Conservation (phyloP, 2,797 vertebrate genomes). For the Emys orbicularis region DNA sequence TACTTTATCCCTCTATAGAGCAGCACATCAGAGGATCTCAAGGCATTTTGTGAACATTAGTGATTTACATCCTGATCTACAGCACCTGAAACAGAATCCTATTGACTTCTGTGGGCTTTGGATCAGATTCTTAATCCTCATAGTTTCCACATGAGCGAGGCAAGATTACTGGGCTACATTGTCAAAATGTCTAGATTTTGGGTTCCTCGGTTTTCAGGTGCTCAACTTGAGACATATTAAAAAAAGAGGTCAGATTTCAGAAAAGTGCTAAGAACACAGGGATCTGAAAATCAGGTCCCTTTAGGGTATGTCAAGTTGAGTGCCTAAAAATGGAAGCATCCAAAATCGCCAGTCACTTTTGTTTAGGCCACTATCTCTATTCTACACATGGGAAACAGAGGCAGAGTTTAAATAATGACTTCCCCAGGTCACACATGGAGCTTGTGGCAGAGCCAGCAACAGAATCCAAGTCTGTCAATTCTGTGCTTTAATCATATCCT, state of each 20-base stretch:
- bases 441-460: background rate
- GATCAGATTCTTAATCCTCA: background rate
- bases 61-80: background rate
- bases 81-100: background rate
- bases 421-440: background rate
- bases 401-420: background rate
- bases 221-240: background rate
- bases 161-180: background rate
- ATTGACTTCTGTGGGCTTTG: background rate
- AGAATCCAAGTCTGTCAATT: background rate
- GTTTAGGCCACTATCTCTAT: background rate
- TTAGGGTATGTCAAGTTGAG: background rate
- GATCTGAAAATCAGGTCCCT: background rate
- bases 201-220: background rate
- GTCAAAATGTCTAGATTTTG: background rate
- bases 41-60: background rate
- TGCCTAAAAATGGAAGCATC: background rate
- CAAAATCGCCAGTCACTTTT: background rate
- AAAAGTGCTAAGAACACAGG: background rate
- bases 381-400: background rate
- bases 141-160: background rate
- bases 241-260: background rate
- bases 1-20: background rate
- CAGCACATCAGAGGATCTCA: background rate
- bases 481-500: constrained; percentile 7